These are phyloP conservation scores for Allolobophora icterica DNA, from an alignment of 2,888 invertebrate genomes.

Conservation along the genomic window DNA sequence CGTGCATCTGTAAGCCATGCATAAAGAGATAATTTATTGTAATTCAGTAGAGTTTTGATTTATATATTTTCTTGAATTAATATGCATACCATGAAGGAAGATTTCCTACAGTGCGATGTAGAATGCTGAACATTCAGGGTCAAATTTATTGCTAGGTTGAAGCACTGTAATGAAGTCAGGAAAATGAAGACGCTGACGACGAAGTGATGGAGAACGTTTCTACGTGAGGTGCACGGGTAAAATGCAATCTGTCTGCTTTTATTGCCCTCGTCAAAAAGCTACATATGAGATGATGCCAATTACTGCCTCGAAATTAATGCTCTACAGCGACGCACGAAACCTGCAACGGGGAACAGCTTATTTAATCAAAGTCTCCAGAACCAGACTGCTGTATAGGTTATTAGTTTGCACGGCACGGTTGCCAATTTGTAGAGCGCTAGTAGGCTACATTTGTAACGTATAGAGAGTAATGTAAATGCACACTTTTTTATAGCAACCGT, in stretches of 20 bases:
- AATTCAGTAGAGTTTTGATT: background rate
- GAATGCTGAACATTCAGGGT: background rate
- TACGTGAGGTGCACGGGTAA: background rate
- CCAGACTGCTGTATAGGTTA: background rate
- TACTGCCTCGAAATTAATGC: background rate
- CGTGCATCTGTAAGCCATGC: background rate
- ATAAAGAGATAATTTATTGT: background rate
- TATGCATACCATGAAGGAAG: background rate
- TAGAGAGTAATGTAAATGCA: too few relatives aligned
- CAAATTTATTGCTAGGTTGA: background rate
- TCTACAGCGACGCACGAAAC: background rate
- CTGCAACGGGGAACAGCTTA: background rate
- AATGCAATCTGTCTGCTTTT: background rate
- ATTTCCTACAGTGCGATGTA: background rate
- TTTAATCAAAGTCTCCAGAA: background rate
- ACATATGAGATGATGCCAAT: conserved; percentile 17
- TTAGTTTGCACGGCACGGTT: too few relatives aligned
- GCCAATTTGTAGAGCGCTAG: too few relatives aligned
- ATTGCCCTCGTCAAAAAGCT: background rate
- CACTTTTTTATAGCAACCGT: too few relatives aligned
- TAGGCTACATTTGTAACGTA: too few relatives aligned
- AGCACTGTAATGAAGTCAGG: background rate
- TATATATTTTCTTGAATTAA: background rate
- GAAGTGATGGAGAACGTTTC: background rate
- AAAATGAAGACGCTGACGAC: background rate